phyloP scores from a whole-genome alignment of 2,797 vertebrate genomes.

The Paramormyrops hopkinsi region DNA sequence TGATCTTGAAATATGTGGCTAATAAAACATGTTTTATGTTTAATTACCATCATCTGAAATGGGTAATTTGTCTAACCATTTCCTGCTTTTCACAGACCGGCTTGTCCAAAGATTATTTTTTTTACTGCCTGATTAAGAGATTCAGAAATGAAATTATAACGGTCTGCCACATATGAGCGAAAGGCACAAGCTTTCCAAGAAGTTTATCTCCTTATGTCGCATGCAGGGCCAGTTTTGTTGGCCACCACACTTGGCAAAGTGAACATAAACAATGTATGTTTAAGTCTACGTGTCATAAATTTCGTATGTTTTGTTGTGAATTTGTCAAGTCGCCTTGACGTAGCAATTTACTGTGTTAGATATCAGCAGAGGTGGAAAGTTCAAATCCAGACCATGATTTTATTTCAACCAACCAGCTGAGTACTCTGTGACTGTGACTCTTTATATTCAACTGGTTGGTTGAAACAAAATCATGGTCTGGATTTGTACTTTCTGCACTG shows the following conservation, averaged over 20 bases:
- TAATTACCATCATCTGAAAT: conserved; percentile 1
- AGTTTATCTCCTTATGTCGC: not conserved
- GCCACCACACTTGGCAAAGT: not conserved
- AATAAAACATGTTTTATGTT: conserved; percentile 4
- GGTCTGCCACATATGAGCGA: not conserved
- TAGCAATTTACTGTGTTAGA: not conserved
- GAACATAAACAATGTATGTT: not conserved
- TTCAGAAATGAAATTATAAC: not conserved
- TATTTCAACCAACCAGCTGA: not conserved
- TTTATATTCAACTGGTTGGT: not conserved
- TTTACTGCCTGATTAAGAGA: not conserved
- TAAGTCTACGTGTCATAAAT: not conserved
- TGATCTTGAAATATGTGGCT: not conserved
- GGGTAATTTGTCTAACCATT: not conserved
- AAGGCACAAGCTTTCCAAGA: not conserved
- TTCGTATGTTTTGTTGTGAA: not conserved
- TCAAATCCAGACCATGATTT: not conserved
- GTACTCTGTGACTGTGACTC: not conserved
- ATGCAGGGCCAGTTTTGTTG: not conserved
- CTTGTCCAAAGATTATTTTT: not conserved
- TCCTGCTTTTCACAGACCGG: not conserved
- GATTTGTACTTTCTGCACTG: not conserved
- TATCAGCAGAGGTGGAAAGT: not conserved
- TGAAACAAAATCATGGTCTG: not conserved
- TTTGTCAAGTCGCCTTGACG: not conserved